These are phyloP conservation scores for Oryctes rhinoceros DNA, from an alignment of 1,140 invertebrate genomes.

Conservation along the genomic window DNA sequence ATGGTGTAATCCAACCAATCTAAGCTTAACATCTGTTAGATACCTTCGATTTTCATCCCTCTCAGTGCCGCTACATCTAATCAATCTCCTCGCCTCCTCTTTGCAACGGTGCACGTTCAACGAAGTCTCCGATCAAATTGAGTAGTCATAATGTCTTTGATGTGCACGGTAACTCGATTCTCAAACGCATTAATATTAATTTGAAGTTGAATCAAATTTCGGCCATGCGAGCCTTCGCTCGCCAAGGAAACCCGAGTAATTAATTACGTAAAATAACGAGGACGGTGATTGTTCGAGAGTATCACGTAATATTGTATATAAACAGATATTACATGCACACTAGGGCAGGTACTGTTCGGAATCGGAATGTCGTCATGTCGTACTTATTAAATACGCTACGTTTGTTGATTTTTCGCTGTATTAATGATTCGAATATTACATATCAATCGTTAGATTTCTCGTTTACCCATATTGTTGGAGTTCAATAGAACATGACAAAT, in stretches of 20 bases:
- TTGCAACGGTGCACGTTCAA: too few species aligned
- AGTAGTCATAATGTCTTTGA: neutral
- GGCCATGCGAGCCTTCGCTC: neutral
- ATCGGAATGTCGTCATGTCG: neutral
- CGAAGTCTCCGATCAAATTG: neutral
- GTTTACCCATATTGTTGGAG: too few species aligned
- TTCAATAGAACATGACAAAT: too few species aligned
- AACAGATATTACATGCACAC: neutral
- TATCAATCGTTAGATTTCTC: neutral
- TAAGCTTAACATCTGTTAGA: too few species aligned
- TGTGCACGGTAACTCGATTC: neutral
- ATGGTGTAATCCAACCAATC: too few species aligned
- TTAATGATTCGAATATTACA: neutral
- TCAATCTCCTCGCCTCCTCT: too few species aligned
- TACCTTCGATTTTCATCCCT: too few species aligned
- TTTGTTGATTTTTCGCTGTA: neutral
- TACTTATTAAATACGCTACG: neutral
- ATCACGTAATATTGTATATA: neutral
- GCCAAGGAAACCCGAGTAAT: neutral
- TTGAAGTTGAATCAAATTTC: neutral
- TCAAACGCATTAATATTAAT: neutral
- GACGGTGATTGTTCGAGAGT: conserved; percentile 3
- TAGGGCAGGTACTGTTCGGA: neutral
- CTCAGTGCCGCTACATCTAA: too few species aligned
- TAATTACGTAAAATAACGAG: conserved; percentile 17